A percentile compares a stretch with the other conserved stretches of the same genome.
phyloP scores from a whole-genome alignment of 2,113 vertebrate species.

The Thinocorus orbignyianus region DNA sequence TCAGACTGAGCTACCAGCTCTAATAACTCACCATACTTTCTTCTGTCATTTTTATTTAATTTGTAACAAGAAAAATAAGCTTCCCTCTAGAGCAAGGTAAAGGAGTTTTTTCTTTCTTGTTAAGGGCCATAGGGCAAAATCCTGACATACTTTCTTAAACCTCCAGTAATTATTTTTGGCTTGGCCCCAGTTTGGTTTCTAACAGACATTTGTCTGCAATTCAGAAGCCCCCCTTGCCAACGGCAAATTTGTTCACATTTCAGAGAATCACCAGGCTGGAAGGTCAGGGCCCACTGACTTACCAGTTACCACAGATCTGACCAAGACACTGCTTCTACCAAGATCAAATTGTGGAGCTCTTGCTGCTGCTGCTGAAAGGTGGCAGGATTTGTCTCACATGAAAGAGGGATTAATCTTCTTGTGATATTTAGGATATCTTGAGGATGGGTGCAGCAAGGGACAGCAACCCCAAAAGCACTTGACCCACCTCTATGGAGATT shows the following conservation, averaged over 20 bases:
- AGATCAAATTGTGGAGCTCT: background rate
- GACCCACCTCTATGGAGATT: background rate
- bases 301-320: background rate
- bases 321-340: background rate
- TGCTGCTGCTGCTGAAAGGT: background rate
- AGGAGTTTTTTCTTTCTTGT: conserved; percentile 17
- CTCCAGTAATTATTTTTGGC: conserved; percentile 5
- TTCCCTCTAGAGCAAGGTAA: background rate
- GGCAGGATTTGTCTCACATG: background rate
- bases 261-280: background rate
- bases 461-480: background rate
- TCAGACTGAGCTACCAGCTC: conserved; percentile 12
- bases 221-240: background rate
- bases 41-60: conserved; percentile 45
- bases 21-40: conserved; percentile 20
- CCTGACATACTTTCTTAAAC: background rate
- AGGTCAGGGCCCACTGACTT: background rate
- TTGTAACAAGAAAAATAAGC: conserved; percentile 31
- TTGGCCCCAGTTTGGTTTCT: background rate
- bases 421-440: background rate
- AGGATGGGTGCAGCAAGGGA: background rate
- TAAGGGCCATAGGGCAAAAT: background rate
- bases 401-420: background rate
- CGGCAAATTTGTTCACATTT: background rate
- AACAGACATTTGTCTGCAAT: background rate